Evolutionary conservation across 2,113 vertebrate genomes (phyloP).

Genomic region (Gracilinanus agilis): DNA sequence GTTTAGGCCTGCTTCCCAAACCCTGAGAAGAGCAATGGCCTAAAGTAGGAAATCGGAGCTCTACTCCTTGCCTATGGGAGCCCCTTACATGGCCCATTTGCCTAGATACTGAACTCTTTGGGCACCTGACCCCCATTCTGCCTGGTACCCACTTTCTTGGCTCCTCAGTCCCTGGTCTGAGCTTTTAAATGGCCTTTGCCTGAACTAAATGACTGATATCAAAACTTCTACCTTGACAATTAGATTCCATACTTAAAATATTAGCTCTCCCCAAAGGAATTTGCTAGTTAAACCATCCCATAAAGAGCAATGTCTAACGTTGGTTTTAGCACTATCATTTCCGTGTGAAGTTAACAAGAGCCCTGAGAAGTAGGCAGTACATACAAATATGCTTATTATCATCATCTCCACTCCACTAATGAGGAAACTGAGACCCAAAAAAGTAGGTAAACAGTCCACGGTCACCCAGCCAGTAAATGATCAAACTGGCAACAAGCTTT

Average conservation of each 20-base stretch:
- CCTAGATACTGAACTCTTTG: not conserved
- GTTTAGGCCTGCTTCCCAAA: not conserved
- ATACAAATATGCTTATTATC: not conserved
- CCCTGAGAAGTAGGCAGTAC: not conserved
- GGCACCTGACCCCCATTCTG: not conserved
- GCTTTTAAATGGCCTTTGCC: not conserved
- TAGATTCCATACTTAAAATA: not conserved
- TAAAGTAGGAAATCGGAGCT: no score
- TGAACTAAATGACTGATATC: not conserved
- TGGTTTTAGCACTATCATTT: not conserved
- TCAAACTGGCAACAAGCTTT: not conserved
- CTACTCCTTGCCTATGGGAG: not conserved
- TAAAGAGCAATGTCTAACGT: not conserved
- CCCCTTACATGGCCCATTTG: not conserved
- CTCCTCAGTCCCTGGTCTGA: constrained; percentile 18
- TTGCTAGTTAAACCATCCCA: not conserved
- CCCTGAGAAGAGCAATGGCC: not conserved
- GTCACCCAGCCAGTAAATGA: not conserved
- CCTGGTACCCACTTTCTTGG: constrained; percentile 7
- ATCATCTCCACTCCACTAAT: not conserved
- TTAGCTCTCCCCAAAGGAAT: not conserved
- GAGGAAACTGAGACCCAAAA: not conserved
- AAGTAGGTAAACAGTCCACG: not conserved
- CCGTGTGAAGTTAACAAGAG: not conserved
- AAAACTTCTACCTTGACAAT: not conserved